phyloP scores from a whole-genome alignment of 2,888 invertebrate genomes.

The Malachius bipustulatus region DNA sequence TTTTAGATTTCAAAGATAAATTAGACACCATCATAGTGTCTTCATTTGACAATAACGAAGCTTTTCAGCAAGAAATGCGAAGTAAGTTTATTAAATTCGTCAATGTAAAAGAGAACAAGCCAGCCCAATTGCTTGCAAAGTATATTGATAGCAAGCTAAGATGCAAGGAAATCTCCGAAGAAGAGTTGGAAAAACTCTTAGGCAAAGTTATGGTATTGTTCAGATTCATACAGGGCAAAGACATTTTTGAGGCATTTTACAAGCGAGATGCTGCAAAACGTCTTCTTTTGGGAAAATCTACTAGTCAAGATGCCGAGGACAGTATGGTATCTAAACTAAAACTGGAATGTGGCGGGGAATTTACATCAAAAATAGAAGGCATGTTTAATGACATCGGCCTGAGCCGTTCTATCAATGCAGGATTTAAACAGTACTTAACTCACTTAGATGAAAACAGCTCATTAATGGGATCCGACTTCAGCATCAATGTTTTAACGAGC shows the following conservation, averaged over 20 bases:
- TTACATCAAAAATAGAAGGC: slow-evolving; percentile 94
- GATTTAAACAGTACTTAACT: slow-evolving; percentile 68
- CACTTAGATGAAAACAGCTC: slow-evolving; percentile 16
- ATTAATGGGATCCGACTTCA: slow-evolving; percentile 57
- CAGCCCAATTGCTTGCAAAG: slow-evolving; percentile 95
- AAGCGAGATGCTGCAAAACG: slow-evolving; percentile 96
- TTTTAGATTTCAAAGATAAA: slow-evolving; percentile 92
- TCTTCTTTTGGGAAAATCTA: slow-evolving; percentile 88
- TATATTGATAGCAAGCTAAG: slow-evolving; percentile 91
- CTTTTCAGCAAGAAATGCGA: slow-evolving; percentile 75
- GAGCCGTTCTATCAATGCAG: slow-evolving; percentile 85
- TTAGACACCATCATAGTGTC: slow-evolving; percentile 78
- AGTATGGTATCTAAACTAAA: slow-evolving; percentile 96
- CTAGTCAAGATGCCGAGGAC: slow-evolving; percentile 97
- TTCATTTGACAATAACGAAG: slow-evolving; percentile 82
- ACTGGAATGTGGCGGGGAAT: slow-evolving; percentile 95
- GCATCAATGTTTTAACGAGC: slow-evolving; percentile 89
- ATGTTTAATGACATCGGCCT: slow-evolving; percentile 99
- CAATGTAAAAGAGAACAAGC: slow-evolving; percentile 91
- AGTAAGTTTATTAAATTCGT: slow-evolving; percentile 95
- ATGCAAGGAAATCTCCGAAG: slow-evolving; percentile 91
- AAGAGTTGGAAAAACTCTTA: slow-evolving; percentile 82
- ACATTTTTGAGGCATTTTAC: slow-evolving; percentile 98
- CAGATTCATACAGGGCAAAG: slow-evolving; percentile 96
- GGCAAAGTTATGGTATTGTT: slow-evolving; percentile 98